These are phyloP conservation scores for Eidolon dupreanum DNA, from an alignment of 2,797 vertebrate species.

Conservation along the genomic window DNA sequence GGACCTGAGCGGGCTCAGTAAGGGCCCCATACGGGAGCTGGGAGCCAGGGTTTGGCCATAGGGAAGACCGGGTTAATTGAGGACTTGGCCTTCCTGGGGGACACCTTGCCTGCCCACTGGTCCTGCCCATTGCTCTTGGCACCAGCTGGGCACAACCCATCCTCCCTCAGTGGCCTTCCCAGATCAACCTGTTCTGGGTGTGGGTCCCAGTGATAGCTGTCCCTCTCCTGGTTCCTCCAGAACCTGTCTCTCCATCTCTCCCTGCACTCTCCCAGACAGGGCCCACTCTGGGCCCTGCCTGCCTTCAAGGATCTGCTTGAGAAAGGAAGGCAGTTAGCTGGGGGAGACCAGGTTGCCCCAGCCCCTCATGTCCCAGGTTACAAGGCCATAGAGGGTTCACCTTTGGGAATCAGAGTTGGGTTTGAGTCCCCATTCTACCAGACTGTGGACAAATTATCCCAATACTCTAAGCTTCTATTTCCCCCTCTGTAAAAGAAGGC, in stretches of 20 bases:
- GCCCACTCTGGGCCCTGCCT: neutral
- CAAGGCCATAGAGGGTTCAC: neutral
- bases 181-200: conserved; percentile 77
- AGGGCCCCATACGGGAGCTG: neutral
- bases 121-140: conserved; percentile 57
- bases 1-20: neutral
- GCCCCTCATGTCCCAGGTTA: neutral
- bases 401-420: neutral
- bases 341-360: neutral
- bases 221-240: neutral
- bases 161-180: conserved; percentile 61
- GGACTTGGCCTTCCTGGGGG: conserved; percentile 42
- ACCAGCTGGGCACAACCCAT: conserved; percentile 33
- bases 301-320: neutral
- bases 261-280: neutral
- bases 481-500: neutral
- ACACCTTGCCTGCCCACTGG: neutral
- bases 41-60: neutral
- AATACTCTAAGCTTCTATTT: neutral
- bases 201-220: conserved; percentile 62
- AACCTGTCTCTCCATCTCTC: neutral
- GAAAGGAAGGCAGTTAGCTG: neutral
- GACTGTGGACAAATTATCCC: neutral
- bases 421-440: neutral
- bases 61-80: conserved; percentile 62